Evolutionary conservation across 2,797 vertebrate species (phyloP).

Genomic region (Petrocephalus schoutedeni): DNA sequence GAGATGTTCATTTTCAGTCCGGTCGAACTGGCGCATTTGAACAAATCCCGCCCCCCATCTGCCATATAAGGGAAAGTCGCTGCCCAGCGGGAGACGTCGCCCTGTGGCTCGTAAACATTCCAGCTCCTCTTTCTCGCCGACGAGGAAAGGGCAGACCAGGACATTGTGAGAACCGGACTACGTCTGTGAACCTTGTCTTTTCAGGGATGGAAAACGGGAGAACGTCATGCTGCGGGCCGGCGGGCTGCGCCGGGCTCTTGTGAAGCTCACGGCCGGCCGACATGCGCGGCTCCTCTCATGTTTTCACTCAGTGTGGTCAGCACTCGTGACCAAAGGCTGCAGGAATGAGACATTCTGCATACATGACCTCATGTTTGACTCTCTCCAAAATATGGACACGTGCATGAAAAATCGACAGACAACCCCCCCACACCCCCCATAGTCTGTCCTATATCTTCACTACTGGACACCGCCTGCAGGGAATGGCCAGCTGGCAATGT

Average conservation of each 20-base stretch:
- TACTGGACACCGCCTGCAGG: neutral
- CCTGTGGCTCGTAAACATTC: neutral
- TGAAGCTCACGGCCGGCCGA: neutral
- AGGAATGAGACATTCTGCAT: neutral
- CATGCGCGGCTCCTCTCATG: neutral
- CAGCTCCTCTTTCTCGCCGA: neutral
- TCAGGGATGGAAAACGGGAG: neutral
- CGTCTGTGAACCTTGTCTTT: slow-evolving; percentile 20
- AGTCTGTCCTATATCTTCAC: neutral
- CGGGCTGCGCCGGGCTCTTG: neutral
- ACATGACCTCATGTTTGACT: neutral
- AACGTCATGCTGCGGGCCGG: neutral
- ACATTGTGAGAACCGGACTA: slow-evolving; percentile 16
- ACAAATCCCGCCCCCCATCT: neutral
- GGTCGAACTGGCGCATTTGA: neutral
- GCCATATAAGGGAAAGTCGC: slow-evolving; percentile 6
- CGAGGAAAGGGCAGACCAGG: slow-evolving; percentile 6
- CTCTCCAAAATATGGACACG: neutral
- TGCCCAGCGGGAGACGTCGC: neutral
- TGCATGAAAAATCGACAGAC: neutral
- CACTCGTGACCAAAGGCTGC: neutral
- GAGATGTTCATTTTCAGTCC: neutral
- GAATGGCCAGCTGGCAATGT: neutral
- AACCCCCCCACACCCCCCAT: neutral
- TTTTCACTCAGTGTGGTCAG: neutral